Evolutionary conservation across 2,888 invertebrate species (phyloP).

Genomic region (Iphiclides podalirius): DNA sequence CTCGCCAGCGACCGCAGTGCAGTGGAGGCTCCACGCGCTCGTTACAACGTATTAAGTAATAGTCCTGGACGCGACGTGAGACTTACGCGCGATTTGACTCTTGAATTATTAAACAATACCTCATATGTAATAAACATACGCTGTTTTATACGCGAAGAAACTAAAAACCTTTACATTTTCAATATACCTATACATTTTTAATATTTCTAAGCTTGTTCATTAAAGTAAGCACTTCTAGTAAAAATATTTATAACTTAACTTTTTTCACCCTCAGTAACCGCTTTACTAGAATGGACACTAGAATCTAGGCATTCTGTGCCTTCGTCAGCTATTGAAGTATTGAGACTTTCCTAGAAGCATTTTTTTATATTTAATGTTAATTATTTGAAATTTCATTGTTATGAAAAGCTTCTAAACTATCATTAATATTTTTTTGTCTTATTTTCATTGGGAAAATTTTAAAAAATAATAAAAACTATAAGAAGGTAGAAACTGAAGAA

Average conservation of each 20-base stretch:
- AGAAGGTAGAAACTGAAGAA: no score
- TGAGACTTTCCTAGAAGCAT: not conserved
- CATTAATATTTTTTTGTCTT: not conserved
- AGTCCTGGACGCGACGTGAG: constrained; percentile 35
- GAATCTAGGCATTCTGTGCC: constrained; percentile 17
- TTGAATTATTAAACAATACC: not conserved
- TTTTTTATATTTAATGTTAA: not conserved
- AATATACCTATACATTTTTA: no score
- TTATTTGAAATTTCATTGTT: not conserved
- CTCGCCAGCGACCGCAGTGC: constrained; percentile 45
- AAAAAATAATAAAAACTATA: no score
- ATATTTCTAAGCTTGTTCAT: no score
- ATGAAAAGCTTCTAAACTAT: no score
- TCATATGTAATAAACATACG: no score
- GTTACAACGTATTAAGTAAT: constrained; percentile 52
- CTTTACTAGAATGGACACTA: constrained; percentile 27
- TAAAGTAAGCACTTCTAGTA: no score
- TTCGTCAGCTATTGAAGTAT: not conserved
- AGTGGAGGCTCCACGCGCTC: constrained; percentile 30
- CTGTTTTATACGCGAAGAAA: not conserved
- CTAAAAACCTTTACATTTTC: no score
- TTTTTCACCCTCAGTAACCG: constrained; percentile 18
- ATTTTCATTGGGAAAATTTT: no score
- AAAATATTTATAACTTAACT: no score
- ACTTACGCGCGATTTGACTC: not conserved